Conservation (phyloP, 2,797 vertebrate genomes). For the Myripristis murdjan region DNA sequence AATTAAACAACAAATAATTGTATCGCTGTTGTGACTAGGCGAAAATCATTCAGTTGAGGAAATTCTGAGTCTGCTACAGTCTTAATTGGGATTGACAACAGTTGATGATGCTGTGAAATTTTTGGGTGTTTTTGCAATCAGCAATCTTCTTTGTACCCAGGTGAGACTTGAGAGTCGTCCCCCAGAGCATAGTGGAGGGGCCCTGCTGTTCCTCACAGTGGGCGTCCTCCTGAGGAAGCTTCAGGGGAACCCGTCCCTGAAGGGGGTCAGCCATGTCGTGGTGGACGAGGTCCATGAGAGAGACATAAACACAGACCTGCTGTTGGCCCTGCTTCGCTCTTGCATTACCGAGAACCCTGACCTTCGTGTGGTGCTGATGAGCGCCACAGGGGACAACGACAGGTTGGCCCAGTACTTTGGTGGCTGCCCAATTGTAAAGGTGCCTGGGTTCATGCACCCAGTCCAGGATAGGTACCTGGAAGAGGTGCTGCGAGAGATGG, state of each 20-base stretch:
- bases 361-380: constrained; percentile 94
- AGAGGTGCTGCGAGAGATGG: constrained; percentile 91
- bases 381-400: constrained; percentile 93
- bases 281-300: constrained; percentile 98
- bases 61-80: too few species aligned
- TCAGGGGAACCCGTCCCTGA: constrained; percentile 91
- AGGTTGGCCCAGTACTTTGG: constrained; percentile 93
- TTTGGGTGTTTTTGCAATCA: neutral
- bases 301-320: constrained; percentile 96
- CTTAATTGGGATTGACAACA: too few species aligned
- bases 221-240: constrained; percentile 95
- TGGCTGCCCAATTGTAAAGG: constrained; percentile 90
- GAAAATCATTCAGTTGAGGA: too few species aligned
- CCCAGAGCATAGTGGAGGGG: constrained; percentile 90
- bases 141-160: constrained; percentile 63
- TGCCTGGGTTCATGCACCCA: constrained; percentile 97
- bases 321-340: constrained; percentile 92
- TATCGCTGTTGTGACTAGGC: too few species aligned
- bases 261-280: constrained; percentile 94
- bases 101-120: neutral
- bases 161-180: constrained; percentile 95
- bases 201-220: constrained; percentile 96
- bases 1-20: too few species aligned
- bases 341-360: constrained; percentile 88
- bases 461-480: constrained; percentile 92